These are phyloP conservation scores for Cebidichthys violaceus DNA, from an alignment of 2,113 vertebrate genomes.

Conservation along the genomic window DNA sequence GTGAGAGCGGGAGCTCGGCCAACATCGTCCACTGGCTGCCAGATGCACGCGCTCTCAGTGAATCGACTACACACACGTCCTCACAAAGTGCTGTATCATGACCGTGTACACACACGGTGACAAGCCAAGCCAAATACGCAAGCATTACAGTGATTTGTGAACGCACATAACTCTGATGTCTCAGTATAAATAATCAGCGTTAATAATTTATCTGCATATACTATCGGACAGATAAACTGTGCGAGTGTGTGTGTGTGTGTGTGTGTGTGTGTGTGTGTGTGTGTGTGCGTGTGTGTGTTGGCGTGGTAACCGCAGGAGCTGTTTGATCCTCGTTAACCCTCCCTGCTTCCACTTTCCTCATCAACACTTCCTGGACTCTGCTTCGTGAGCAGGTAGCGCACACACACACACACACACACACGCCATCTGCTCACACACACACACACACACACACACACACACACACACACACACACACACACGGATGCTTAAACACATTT, in stretches of 20 bases:
- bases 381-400: constrained; percentile 56
- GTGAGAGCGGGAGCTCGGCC: constrained; percentile 55
- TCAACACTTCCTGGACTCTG: constrained; percentile 35
- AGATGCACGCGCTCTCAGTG: constrained; percentile 46
- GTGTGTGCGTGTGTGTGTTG: constrained; percentile 38
- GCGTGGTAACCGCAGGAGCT: constrained; percentile 38
- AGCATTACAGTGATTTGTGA: constrained; percentile 23
- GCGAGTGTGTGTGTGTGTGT: constrained; percentile 20
- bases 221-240: neutral
- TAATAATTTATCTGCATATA: constrained; percentile 28
- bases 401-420: constrained; percentile 42
- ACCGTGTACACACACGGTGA: constrained; percentile 23
- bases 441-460: constrained; percentile 10
- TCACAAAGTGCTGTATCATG: constrained; percentile 30
- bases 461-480: neutral
- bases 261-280: constrained; percentile 29
- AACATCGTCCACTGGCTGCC: constrained; percentile 52
- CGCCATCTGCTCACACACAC: constrained; percentile 53
- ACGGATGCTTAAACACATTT: neutral
- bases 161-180: constrained; percentile 1
- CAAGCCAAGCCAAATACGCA: constrained; percentile 24
- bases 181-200: constrained; percentile 9
- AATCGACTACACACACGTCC: constrained; percentile 30
- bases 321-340: constrained; percentile 74
- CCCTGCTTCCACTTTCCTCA: constrained; percentile 34